Base-by-base conservation (phyloP, 2,888 invertebrate species). In the Tetramorium bicarinatum region DNA sequence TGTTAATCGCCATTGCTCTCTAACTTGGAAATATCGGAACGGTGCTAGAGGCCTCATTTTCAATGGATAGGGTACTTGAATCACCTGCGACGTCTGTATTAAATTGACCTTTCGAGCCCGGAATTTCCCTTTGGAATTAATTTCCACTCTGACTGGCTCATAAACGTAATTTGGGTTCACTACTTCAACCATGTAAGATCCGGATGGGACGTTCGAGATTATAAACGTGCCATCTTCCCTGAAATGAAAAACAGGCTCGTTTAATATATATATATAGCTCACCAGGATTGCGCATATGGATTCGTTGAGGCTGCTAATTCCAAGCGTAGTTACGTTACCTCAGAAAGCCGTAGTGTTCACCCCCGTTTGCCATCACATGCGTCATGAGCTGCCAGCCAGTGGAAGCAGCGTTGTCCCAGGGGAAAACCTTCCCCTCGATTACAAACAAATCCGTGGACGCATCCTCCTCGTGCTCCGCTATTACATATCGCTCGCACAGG, bases 1-100 rank as follows among this genome's bases (percentile, higher is more conserved):
- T 0, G 99, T 99, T 15, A 99, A 96, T 93, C 99, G 96, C 99
- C 99, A 99, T 93, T 99, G 99, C 94, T 99, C 99, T 66, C 99
- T 96, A 25, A 97, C 96, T 96, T 99, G 99, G 95, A 99, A 99
- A 95, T 98, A 98, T 90, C 97, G 97, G 91, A 97, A 97, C 90
- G 96, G 97, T 18, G 97, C 97, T 29, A 98, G 93, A 0, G 98
- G 97, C 93, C 98, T 98, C 95, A 99, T 96, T 94, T 97, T 97
- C 67, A 99, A 95, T 1, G 99, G 99, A 95, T 99, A 99, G 0
- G 98, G 97, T 80, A 99, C 97, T 95, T 98, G 98, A 84, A 97
- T 96, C 0, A 99, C 97, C 94, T 98, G 97, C 0, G 98, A 97
- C 0, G 98, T 98, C 95, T 99, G 99, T 64, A 99, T 97, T 92